These are phyloP conservation scores for Clanis bilineata DNA, from an alignment of 2,888 invertebrate genomes.

Conservation along the genomic window DNA sequence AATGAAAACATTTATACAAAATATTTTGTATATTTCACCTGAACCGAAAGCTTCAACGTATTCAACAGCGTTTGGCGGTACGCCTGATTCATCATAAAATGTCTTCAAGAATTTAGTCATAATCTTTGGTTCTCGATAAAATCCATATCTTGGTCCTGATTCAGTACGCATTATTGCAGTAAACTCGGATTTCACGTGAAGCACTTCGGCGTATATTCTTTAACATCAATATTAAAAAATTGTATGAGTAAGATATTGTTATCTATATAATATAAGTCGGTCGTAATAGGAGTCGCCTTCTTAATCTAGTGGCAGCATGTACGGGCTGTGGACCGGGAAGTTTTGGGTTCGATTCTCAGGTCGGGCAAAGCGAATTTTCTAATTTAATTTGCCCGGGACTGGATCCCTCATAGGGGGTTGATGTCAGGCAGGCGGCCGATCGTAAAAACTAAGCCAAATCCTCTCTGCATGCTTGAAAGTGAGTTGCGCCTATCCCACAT, in stretches of 20 bases:
- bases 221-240: conserved; percentile 10
- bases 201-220: conserved; percentile 47
- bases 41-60: conserved; percentile 88
- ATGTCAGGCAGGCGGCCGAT: too few relatives aligned
- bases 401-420: too few relatives aligned
- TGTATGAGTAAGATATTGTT: neutral
- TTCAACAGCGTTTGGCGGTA: conserved; percentile 80
- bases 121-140: conserved; percentile 33
- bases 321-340: too few relatives aligned
- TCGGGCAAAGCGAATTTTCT: too few relatives aligned
- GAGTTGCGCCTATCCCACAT: too few relatives aligned
- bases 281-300: too few relatives aligned
- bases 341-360: too few relatives aligned
- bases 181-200: conserved; percentile 40
- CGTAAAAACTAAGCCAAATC: too few relatives aligned
- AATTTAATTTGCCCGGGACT: too few relatives aligned
- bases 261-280: too few relatives aligned
- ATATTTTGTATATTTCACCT: conserved; percentile 48
- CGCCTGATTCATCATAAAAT: conserved; percentile 80
- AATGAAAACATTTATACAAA: neutral
- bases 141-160: conserved; percentile 35
- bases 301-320: too few relatives aligned
- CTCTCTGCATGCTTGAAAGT: too few relatives aligned
- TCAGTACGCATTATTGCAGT: conserved; percentile 24
- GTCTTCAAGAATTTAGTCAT: conserved; percentile 38